phyloP scores from a whole-genome alignment of 2,888 invertebrate genomes.

The Tetramorium bicarinatum region DNA sequence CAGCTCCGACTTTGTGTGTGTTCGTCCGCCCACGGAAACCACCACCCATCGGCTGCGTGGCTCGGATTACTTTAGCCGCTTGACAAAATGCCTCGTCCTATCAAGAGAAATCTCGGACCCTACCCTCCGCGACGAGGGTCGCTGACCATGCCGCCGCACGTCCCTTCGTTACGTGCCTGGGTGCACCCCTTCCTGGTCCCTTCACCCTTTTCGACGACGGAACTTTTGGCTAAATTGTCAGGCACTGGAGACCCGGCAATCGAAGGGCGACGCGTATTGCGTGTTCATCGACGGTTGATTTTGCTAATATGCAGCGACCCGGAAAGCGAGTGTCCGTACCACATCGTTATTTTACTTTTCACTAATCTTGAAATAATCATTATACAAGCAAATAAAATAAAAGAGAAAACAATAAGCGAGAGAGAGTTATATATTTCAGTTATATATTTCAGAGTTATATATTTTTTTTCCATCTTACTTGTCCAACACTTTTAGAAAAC shows the following conservation, averaged over 20 bases:
- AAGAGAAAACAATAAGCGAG: background rate
- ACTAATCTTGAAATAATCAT: background rate
- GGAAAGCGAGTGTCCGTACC: background rate
- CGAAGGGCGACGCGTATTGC: slow-evolving; percentile 61
- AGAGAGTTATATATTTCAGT: too few species aligned
- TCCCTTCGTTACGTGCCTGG: slow-evolving; percentile 55
- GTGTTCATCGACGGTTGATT: slow-evolving; percentile 57
- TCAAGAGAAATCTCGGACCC: slow-evolving; percentile 75
- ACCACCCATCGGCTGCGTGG: slow-evolving; percentile 59
- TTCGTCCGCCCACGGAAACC: slow-evolving; percentile 45
- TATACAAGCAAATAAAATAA: background rate
- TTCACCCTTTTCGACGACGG: slow-evolving; percentile 63
- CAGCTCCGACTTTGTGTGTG: slow-evolving; percentile 30
- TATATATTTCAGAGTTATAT: background rate
- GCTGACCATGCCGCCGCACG: slow-evolving; percentile 66
- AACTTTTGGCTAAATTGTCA: slow-evolving; percentile 72
- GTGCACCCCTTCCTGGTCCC: slow-evolving; percentile 54
- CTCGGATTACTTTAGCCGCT: slow-evolving; percentile 75
- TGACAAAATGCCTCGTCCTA: slow-evolving; percentile 79
- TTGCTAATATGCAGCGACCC: slow-evolving; percentile 47
- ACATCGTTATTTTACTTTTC: slow-evolving; percentile 10
- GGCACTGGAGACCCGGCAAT: slow-evolving; percentile 61
- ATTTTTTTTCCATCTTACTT: background rate
- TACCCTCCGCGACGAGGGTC: slow-evolving; percentile 67
- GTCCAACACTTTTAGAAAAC: background rate